Percentiles rank a stretch among this genome's conserved stretches.
phyloP scores from a whole-genome alignment of 2,797 vertebrate species.

The Syngnathus acus region DNA sequence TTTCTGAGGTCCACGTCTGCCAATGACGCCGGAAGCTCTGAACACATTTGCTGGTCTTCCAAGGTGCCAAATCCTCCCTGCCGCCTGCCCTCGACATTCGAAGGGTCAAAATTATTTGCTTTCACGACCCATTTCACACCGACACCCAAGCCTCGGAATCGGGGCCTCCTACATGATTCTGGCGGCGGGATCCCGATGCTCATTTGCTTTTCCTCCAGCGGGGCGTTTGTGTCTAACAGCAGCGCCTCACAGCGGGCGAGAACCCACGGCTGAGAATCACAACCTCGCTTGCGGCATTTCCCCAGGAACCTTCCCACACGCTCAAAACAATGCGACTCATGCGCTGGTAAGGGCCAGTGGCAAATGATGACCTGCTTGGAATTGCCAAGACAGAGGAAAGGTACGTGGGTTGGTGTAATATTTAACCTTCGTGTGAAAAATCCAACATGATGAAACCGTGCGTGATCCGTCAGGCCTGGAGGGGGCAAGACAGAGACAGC shows the following conservation, averaged over 20 bases:
- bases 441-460: constrained; percentile 34
- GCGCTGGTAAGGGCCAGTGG: constrained; percentile 23
- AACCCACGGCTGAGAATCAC: constrained; percentile 1
- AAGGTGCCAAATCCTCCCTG: not conserved
- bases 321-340: constrained; percentile 40
- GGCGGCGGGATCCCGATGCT: not conserved
- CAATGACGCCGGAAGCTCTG: too few species aligned
- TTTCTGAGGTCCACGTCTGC: too few species aligned
- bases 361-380: too few species aligned
- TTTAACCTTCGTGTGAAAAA: constrained; percentile 26
- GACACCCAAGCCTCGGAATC: not conserved
- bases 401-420: constrained; percentile 17
- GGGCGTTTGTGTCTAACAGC: not conserved
- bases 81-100: not conserved
- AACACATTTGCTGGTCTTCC: too few species aligned
- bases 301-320: constrained; percentile 49
- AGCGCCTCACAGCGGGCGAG: too few species aligned
- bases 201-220: not conserved
- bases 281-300: constrained; percentile 43
- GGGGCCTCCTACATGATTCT: not conserved
- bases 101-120: not conserved
- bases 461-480: not conserved
- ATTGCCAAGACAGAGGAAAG: too few species aligned
- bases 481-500: not conserved
- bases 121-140: not conserved